Evolutionary conservation across 2,888 invertebrate species (phyloP), one percentile per base, ranked within the genome.

Genomic region (Agrotis puta): DNA sequence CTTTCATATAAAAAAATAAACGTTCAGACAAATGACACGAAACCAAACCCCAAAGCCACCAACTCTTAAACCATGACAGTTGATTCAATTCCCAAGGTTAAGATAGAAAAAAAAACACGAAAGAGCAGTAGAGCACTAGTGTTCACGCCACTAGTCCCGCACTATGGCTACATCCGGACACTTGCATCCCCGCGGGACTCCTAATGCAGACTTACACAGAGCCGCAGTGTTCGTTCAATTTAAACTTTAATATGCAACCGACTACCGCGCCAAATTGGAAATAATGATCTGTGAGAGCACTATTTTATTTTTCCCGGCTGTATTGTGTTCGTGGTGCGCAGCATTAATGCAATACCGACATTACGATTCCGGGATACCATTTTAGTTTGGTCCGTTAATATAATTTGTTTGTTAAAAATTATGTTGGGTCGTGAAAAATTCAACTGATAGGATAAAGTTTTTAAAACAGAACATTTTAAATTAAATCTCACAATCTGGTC

Each of bases 241-340:
- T 95, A 94, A 95, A 95, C 90, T 95, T 95, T 94, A 94, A 95
- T 94, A 95, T 94, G 93, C 94, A 93, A 88, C 92, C 90, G 88
- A 91, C 89, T 92, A 88, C 87, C 85, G 87, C 81, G 88, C 92
- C 92, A 94, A 94, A 95, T 94, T 94, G 93, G 93, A 94, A 95
- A 92, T 94, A 93, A 95, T 94, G 93, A 93, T 92, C 92, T 88
- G 89, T 84, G 85, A 79, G 82, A 56, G 72, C 77, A 78, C 81
- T 86, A 81, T 85, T 85, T 86, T 85, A 85, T 85, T 85, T 84
- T 81, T 65, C 69, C 75, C 74, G 66, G 62, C 68, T 67, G 78
- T 72, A 67, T 75, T 82, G 80, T 80, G 74, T 64, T 68, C 33
- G 65, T 57, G 70, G 74, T 61, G 64, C 20, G n/a, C 27, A 27